These are phyloP conservation scores for Heloderma charlesbogerti DNA, from an alignment of 2,113 vertebrate species.

Conservation along the genomic window DNA sequence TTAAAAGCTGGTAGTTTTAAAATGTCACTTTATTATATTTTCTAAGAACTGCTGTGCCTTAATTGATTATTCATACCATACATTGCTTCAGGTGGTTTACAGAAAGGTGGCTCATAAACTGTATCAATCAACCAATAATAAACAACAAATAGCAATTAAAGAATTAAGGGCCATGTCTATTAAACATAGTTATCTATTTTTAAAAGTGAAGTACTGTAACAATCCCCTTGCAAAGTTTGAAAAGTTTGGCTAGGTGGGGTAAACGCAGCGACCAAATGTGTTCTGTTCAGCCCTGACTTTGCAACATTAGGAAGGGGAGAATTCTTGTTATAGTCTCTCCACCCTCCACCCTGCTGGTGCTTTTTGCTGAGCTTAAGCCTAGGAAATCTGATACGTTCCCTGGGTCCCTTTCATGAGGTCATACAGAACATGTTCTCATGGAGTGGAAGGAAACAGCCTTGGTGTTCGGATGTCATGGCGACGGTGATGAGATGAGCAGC, in stretches of 20 bases:
- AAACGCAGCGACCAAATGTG: background rate
- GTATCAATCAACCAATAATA: background rate
- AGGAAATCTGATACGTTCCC: background rate
- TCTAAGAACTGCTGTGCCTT: background rate
- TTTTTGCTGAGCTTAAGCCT: background rate
- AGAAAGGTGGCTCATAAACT: background rate
- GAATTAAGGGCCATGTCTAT: background rate
- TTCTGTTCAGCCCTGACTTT: background rate
- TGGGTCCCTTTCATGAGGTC: conserved; percentile 9
- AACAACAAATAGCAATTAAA: background rate
- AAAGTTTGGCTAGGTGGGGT: background rate
- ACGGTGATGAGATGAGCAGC: background rate
- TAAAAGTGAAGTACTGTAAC: background rate
- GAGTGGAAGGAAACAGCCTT: conserved; percentile 41
- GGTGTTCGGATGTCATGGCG: background rate
- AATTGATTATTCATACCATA: background rate
- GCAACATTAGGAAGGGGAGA: background rate
- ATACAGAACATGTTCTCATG: conserved; percentile 4
- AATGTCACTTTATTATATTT: background rate
- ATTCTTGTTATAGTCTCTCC: background rate
- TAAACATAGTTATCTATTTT: background rate
- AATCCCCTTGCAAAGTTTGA: background rate
- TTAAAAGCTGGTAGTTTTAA: background rate
- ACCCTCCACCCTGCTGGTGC: too few relatives aligned
- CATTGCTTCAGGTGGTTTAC: background rate